Conservation (phyloP, 2,888 invertebrate genomes). For the Cotesia congregata region DNA sequence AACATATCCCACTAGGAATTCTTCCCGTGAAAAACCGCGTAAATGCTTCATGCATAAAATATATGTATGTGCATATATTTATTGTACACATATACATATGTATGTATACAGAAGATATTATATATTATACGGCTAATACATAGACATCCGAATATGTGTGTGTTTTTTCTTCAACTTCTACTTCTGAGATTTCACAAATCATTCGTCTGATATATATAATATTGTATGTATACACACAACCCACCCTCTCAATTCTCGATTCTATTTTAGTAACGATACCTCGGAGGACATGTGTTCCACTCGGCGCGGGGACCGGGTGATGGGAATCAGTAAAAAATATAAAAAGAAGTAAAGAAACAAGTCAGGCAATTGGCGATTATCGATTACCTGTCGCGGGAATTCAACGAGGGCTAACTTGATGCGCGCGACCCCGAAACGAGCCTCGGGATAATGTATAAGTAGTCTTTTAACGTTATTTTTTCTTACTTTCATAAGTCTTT, state of each 20-base stretch:
- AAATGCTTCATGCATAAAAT: conserved; percentile 38
- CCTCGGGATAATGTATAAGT: conserved; percentile 9
- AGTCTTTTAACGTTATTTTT: conserved; percentile 4
- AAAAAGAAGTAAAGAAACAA: conserved; percentile 30
- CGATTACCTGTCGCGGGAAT: conserved; percentile 57
- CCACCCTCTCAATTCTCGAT: conserved; percentile 35
- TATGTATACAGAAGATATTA: background rate
- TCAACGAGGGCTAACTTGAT: conserved; percentile 41
- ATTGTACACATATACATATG: conserved; percentile 17
- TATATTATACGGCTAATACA: conserved; percentile 2
- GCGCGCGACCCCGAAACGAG: conserved; percentile 35
- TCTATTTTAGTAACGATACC: conserved; percentile 38
- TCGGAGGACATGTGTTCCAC: conserved; percentile 41
- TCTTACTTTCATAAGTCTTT: conserved; percentile 11
- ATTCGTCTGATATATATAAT: conserved; percentile 17
- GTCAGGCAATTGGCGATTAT: conserved; percentile 51
- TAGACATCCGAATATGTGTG: background rate
- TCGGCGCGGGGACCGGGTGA: conserved; percentile 6
- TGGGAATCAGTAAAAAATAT: conserved; percentile 33
- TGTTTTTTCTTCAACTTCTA: conserved; percentile 32
- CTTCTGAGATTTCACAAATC: conserved; percentile 40
- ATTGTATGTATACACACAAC: background rate
- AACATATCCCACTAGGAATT: conserved; percentile 30
- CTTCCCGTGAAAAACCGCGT: conserved; percentile 22
- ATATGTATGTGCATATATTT: conserved; percentile 25